Base-by-base conservation (phyloP, 2,888 invertebrate species). In the Sialis lutaria region DNA sequence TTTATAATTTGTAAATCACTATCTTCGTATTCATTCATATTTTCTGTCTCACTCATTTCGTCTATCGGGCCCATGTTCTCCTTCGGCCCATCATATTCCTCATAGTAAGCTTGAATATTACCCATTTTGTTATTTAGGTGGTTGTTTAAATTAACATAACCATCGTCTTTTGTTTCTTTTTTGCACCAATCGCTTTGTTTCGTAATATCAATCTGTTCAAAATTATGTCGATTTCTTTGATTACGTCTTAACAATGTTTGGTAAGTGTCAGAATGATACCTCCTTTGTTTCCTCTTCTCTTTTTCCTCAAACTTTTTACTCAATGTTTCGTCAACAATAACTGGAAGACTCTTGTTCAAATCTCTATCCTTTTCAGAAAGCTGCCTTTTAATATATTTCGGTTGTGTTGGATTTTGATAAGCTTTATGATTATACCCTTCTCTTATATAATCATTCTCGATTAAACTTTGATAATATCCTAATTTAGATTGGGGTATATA, bases 401-500 rank as follows among this genome's bases (percentile, higher is more conserved):
- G 37, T 7, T 22, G 55, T 64, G 65, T 45, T 65, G 65, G 49
- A 53, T 58, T 49, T 62, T 60, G 48, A 62, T 61, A 43, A 63
- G 63, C 54, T 61, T 63, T 22, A 22, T 22, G 22, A 22, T 22
- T 22, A 22, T 22, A 22, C 22, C 22, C 22, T 22, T 22, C 22
- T 22, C 22, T 22, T 22, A 22, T 22, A 22, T 22, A 22, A 22
- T 22, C 13, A n/a, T 30, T 30, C 5, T 13, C 8, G 40, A 42
- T 65, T 44, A 30, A 51, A 47, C 9, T 44, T 40, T 31, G 48
- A 63, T 40, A 57, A 61, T 48, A 59, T 62, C 33, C 64, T 64
- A 45, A 64, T 66, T 40, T 70, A 65, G 51, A 70, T 69, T 59
- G 68, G 64, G 52, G 68, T 10, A 13, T 10, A 6, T n/a, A 31